A percentile compares a stretch with the other conserved stretches of the same genome.
Conservation (phyloP, 2,797 vertebrate species). For the Apodemus agrarius region DNA sequence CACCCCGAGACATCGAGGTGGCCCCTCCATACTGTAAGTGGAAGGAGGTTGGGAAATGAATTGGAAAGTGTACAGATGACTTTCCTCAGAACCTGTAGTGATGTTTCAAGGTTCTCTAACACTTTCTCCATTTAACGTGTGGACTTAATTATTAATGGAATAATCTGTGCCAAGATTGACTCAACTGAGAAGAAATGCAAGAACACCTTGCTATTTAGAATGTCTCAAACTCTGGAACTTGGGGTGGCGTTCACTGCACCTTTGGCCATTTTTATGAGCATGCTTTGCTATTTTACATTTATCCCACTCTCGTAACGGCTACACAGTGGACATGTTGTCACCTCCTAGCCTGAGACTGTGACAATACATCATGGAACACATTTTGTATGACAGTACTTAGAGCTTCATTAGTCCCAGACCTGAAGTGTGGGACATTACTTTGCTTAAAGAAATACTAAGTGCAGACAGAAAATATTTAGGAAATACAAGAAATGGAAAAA, state of each 20-base stretch:
- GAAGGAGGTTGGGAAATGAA: slow-evolving; percentile 19
- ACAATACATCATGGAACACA: slow-evolving; percentile 77
- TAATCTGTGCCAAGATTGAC: slow-evolving; percentile 49
- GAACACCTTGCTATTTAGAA: background rate
- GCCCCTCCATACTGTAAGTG: slow-evolving; percentile 28
- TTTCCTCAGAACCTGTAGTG: slow-evolving; percentile 40
- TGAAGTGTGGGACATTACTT: slow-evolving; percentile 78
- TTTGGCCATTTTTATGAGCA: slow-evolving; percentile 3
- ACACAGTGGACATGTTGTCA: background rate
- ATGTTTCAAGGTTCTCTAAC: background rate
- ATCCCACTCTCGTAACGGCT: background rate
- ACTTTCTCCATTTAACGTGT: slow-evolving; percentile 30
- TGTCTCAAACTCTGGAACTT: background rate
- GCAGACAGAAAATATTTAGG: slow-evolving; percentile 80
- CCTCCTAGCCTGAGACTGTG: slow-evolving; percentile 67
- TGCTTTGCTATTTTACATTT: slow-evolving; percentile 7
- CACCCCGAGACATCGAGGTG: background rate
- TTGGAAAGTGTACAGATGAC: background rate
- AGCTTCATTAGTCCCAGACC: slow-evolving; percentile 71
- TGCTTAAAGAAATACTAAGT: slow-evolving; percentile 82
- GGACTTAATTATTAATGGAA: slow-evolving; percentile 31
- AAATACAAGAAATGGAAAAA: slow-evolving; percentile 85
- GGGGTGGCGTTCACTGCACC: background rate
- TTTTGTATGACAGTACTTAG: slow-evolving; percentile 81
- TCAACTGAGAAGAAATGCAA: slow-evolving; percentile 36